Conservation (phyloP, 2,797 vertebrate genomes). For the Rallus crepitans region DNA sequence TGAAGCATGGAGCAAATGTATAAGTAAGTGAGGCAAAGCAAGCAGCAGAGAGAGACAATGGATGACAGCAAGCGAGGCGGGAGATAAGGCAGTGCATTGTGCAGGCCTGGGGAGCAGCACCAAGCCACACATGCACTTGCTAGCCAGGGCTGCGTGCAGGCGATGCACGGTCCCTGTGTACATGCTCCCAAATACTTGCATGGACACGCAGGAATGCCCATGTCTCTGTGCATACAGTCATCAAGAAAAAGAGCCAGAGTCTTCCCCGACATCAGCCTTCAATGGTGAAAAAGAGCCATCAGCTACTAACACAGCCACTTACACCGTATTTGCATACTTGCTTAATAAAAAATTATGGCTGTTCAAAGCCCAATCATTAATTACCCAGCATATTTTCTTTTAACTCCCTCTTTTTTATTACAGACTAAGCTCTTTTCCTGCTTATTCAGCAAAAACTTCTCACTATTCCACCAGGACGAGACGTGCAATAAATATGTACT, state of each 20-base stretch:
- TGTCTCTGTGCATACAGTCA: background rate
- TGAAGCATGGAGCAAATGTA: background rate
- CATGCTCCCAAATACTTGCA: background rate
- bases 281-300: background rate
- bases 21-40: background rate
- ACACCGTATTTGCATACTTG: conserved; percentile 74
- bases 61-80: background rate
- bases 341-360: conserved; percentile 80
- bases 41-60: background rate
- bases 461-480: background rate
- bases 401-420: conserved; percentile 25
- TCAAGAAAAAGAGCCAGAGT: background rate
- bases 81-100: background rate
- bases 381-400: conserved; percentile 67
- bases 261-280: background rate
- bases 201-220: accelerated
- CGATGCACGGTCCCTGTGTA: accelerated
- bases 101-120: background rate
- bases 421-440: conserved; percentile 54
- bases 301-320: conserved; percentile 33
- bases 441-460: conserved; percentile 70
- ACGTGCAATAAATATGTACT: conserved; percentile 69
- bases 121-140: background rate
- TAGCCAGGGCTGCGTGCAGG: background rate
- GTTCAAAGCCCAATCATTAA: conserved; percentile 76